Evolutionary conservation across 2,888 invertebrate species (phyloP), one percentile per base, ranked within the genome.

Genomic region (Gastrophysa polygoni): DNA sequence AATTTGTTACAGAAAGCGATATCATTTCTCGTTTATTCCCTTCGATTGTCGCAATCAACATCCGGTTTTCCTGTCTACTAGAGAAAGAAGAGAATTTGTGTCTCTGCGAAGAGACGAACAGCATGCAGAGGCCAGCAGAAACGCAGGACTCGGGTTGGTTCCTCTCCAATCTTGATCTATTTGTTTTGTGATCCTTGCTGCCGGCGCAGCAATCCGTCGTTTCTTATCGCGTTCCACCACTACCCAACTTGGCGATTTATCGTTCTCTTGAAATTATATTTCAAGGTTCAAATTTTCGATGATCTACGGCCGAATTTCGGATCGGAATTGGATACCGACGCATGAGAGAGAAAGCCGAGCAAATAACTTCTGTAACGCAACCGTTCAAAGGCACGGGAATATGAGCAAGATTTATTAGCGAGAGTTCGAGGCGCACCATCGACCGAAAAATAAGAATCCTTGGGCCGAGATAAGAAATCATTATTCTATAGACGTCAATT

Each of bases 151-250:
- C 32, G 16, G 76, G 73, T 73, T 75, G 76, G 76, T 68, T 71
- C 69, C 68, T 69, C 73, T 75, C 78, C 78, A 73, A 80, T 81
- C 81, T 81, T 80, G 80, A 81, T 81, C 80, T 80, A 80, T 81
- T 80, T 81, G 81, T 81, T 81, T 81, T 80, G 80, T 80, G 81
- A 80, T 80, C 80, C 77, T 77, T 75, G 78, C 78, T 75, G 75
- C 77, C 77, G 78, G 78, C 77, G 73, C 67, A 69, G 74, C 78
- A 76, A 77, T 78, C 77, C 78, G 76, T 78, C 77, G 77, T 74
- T 75, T 73, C 79, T 80, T 79, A 80, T 81, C 81, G 76, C 75
- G 64, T 71, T 73, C 77, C 75, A 74, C 77, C 80, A 78, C 77
- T 75, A 71, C 71, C 71, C 68, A 68, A 72, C 71, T 68, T 66